Evolutionary conservation across 2,888 invertebrate species (phyloP).

Genomic region (Brachypterus glaber): DNA sequence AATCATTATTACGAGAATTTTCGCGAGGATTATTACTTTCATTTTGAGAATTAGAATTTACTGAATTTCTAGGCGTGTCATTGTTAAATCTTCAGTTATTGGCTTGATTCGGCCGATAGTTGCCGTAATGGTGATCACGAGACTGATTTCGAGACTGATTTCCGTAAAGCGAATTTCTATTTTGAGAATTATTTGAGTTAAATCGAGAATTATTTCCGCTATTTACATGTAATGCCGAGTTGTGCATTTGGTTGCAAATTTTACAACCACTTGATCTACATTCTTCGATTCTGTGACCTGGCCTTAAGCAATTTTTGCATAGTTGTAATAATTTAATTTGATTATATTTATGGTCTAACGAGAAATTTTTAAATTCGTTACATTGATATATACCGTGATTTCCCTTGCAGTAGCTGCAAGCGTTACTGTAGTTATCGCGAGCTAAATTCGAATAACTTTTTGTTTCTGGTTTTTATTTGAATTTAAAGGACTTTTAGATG

Average conservation of each 20-base stretch:
- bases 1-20: not conserved
- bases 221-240: constrained; percentile 1
- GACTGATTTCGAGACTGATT: not conserved
- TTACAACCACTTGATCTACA: constrained; percentile 4
- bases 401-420: constrained; percentile 3
- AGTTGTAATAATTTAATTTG: constrained; percentile 1
- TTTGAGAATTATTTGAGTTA: not conserved
- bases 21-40: not conserved
- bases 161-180: too few species aligned
- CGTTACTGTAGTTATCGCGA: not conserved
- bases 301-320: constrained; percentile 6
- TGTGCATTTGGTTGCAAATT: constrained; percentile 5
- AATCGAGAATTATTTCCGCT: not conserved
- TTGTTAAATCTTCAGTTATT: not conserved
- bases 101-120: not conserved
- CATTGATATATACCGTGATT: constrained; percentile 8
- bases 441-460: not conserved
- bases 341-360: not conserved
- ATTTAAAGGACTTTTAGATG: not conserved
- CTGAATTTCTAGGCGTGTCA: not conserved
- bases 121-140: not conserved
- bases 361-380: constrained; percentile 1
- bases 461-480: not conserved
- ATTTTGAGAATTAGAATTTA: not conserved
- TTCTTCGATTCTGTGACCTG: not conserved